Percentiles rank a stretch among this genome's conserved stretches.
Conservation (phyloP, 1,140 invertebrate genomes). For the Parasteatoda tepidariorum region DNA sequence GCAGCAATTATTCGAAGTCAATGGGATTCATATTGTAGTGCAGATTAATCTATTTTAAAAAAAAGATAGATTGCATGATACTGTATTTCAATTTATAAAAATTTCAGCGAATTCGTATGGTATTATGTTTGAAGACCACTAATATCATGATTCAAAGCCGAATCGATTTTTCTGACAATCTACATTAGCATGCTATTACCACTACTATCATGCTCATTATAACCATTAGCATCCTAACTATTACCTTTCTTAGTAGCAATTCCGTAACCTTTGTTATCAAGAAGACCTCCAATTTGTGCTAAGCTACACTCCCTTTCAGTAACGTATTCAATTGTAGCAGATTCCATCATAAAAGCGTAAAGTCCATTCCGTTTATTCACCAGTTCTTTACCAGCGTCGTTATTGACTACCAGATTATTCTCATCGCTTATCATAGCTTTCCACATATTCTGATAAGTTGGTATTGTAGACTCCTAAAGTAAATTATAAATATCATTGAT, state of each 20-base stretch:
- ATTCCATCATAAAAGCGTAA: slow-evolving; percentile 86
- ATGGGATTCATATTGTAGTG: no score
- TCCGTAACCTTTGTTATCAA: slow-evolving; percentile 80
- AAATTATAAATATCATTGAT: background rate
- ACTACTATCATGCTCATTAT: no score
- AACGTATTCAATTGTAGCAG: slow-evolving; percentile 82
- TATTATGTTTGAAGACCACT: no score
- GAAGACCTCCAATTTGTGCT: slow-evolving; percentile 79
- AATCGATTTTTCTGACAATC: no score
- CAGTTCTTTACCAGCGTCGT: slow-evolving; percentile 85
- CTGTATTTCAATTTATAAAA: no score
- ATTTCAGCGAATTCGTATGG: no score
- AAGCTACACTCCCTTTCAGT: slow-evolving; percentile 81
- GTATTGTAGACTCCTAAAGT: slow-evolving; percentile 87
- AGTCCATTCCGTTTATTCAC: slow-evolving; percentile 80
- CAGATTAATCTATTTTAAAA: no score
- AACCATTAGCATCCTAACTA: background rate
- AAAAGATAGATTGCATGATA: no score
- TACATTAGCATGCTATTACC: no score
- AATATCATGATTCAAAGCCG: no score
- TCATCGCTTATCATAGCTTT: slow-evolving; percentile 82
- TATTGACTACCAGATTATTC: slow-evolving; percentile 81
- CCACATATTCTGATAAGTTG: slow-evolving; percentile 84
- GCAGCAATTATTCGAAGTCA: no score
- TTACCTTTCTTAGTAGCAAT: slow-evolving; percentile 77